Conservation (phyloP, 35 echinoderm and acorn worm species). For the Antedon bifida region DNA sequence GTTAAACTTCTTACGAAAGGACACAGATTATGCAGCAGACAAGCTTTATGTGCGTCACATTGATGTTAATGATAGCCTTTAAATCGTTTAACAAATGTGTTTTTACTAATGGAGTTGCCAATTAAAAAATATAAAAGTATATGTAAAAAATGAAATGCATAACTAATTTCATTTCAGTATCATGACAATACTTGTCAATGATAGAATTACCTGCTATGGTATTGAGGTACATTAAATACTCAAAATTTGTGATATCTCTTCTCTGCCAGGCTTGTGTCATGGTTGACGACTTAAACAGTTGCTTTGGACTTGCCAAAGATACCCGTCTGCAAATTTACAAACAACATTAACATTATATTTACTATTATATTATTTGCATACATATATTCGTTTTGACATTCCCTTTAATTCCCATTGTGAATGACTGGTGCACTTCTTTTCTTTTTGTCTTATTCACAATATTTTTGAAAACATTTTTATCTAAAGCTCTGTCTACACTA, state of each 20-base stretch:
- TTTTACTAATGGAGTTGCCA: too few species aligned
- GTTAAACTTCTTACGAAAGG: not conserved
- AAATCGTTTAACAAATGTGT: not conserved
- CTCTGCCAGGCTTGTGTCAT: constrained; percentile 99
- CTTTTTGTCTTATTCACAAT: too few species aligned
- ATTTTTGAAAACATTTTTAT: too few species aligned
- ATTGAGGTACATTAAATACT: constrained; percentile 98
- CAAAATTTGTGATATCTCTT: constrained; percentile 98
- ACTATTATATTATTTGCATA: not conserved
- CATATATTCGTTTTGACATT: too few species aligned
- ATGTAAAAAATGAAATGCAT: too few species aligned
- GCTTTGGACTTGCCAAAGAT: constrained; percentile 69
- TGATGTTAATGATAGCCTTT: not conserved
- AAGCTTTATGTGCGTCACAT: not conserved
- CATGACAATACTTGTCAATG: too few species aligned
- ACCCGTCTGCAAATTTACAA: constrained; percentile 41
- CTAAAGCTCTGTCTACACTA: too few species aligned
- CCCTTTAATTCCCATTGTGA: too few species aligned
- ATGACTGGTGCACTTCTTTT: too few species aligned
- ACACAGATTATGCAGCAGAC: not conserved
- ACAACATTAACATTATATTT: not conserved
- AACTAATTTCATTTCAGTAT: too few species aligned
- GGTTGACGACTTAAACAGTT: constrained; percentile 94
- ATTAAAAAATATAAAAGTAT: too few species aligned
- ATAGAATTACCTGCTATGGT: constrained; percentile 97